Conservation (phyloP, 2,113 vertebrate species). For the Vicugna pacos region DNA sequence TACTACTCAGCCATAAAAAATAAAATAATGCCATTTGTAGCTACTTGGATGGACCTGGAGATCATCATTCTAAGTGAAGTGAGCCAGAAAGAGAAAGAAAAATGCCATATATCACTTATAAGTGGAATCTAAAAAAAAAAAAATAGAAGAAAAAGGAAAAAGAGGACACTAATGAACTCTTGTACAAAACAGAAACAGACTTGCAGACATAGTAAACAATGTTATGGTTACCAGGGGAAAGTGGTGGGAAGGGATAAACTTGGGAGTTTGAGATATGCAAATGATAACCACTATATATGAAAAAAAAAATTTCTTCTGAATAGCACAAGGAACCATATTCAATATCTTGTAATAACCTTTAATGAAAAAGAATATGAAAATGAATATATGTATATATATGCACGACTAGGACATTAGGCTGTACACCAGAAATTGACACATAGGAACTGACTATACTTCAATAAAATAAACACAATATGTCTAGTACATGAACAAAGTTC, state of each 20-base stretch:
- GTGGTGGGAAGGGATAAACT: not conserved
- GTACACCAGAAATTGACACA: too few relatives aligned
- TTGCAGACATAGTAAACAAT: not conserved
- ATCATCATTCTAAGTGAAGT: not conserved
- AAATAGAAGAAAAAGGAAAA: too few relatives aligned
- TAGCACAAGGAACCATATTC: not conserved
- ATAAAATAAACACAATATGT: not conserved
- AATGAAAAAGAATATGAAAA: too few relatives aligned
- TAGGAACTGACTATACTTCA: too few relatives aligned
- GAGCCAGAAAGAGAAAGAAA: not conserved
- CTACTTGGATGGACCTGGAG: not conserved
- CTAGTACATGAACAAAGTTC: slow-evolving; percentile 13
- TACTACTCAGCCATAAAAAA: too few relatives aligned
- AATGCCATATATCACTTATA: not conserved
- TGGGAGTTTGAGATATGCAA: not conserved
- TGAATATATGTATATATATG: too few relatives aligned
- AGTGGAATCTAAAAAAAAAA: not conserved
- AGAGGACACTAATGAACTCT: too few relatives aligned
- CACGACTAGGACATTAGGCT: too few relatives aligned
- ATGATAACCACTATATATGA: too few relatives aligned
- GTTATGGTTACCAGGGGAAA: not conserved
- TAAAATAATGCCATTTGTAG: not conserved
- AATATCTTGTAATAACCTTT: too few relatives aligned
- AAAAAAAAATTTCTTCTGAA: not conserved
- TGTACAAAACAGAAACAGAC: not conserved